Evolutionary conservation across 2,113 vertebrate genomes (phyloP).

Genomic region (Chloropsis cyanopogon): DNA sequence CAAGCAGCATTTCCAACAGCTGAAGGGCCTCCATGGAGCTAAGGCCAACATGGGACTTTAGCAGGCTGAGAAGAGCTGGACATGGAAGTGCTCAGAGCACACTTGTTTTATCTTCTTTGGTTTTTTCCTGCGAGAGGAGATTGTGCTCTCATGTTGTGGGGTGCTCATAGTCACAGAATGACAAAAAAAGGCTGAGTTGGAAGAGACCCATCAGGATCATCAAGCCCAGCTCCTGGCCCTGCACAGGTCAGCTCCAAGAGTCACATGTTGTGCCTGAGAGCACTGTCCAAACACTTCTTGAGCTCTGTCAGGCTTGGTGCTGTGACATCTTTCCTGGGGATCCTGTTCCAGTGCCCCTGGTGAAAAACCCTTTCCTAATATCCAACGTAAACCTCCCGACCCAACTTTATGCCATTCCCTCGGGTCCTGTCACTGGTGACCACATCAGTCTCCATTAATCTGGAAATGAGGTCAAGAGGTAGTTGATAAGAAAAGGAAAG

Average conservation of each 20-base stretch:
- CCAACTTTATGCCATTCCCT: not conserved
- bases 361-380: not conserved
- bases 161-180: not conserved
- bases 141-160: rapidly evolving
- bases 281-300: not conserved
- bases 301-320: not conserved
- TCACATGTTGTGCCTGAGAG: not conserved
- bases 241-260: not conserved
- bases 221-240: not conserved
- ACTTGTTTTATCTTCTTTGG: not conserved
- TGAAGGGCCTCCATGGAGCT: not conserved
- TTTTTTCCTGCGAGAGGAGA: not conserved
- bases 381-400: rapidly evolving
- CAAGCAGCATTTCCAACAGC: not conserved
- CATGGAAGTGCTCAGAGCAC: not conserved
- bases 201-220: not conserved
- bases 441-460: not conserved
- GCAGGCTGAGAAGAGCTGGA: not conserved
- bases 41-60: not conserved
- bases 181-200: not conserved
- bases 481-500: not conserved
- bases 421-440: not conserved
- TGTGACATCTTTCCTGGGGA: not conserved
- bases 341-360: not conserved
- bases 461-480: not conserved